Evolutionary conservation across 1,140 invertebrate species (phyloP).

Genomic region (Scaptomyza pallida): DNA sequence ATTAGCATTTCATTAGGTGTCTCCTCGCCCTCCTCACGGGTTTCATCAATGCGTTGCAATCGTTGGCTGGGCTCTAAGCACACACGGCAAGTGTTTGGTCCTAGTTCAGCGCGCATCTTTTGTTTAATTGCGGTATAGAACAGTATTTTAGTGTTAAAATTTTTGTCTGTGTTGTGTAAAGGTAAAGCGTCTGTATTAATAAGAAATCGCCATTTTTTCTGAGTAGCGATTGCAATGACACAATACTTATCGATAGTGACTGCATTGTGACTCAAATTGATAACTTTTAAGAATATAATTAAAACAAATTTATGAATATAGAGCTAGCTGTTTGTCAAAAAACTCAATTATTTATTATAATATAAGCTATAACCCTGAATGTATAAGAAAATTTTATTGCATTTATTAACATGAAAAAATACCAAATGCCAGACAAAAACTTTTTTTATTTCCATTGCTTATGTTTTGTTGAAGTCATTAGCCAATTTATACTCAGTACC

Average conservation of each 20-base stretch:
- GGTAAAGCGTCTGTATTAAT: constrained; percentile 55
- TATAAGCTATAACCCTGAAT: too few species aligned
- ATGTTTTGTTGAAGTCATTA: too few species aligned
- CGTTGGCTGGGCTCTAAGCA: constrained; percentile 62
- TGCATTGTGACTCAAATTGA: not conserved
- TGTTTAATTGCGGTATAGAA: constrained; percentile 59
- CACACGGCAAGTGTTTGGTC: constrained; percentile 69
- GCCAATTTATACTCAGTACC: too few species aligned
- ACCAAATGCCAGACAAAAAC: too few species aligned
- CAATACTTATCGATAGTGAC: constrained; percentile 24
- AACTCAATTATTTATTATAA: too few species aligned
- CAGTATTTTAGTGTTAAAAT: constrained; percentile 79
- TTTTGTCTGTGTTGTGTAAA: constrained; percentile 76
- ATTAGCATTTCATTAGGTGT: constrained; percentile 77
- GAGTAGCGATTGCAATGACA: constrained; percentile 34
- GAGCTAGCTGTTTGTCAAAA: too few species aligned
- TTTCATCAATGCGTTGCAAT: constrained; percentile 64
- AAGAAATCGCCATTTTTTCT: constrained; percentile 67
- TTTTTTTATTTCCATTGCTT: too few species aligned
- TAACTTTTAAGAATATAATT: constrained; percentile 1
- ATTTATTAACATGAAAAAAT: too few species aligned
- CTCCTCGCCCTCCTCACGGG: constrained; percentile 76
- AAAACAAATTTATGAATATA: too few species aligned
- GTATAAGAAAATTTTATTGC: too few species aligned
- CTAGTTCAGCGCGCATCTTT: constrained; percentile 65